A percentile compares a stretch with the other conserved stretches of the same genome.
Evolutionary conservation across 1,140 invertebrate genomes (phyloP).

Genomic region (Drosophila jambulina): DNA sequence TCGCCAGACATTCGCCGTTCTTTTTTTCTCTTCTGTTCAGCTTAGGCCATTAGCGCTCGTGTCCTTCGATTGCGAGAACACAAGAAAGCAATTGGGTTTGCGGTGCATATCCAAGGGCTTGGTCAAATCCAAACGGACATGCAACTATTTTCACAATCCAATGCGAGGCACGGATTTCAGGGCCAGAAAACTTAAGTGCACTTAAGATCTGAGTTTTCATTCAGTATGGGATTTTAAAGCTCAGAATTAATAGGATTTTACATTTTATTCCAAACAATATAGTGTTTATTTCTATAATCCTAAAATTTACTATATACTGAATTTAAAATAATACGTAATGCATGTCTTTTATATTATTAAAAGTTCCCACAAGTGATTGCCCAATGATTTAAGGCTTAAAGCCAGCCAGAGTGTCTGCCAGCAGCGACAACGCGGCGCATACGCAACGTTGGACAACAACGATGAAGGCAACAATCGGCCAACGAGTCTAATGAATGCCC

Average conservation of each 20-base stretch:
- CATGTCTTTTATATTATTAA: background rate
- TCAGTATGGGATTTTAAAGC: background rate
- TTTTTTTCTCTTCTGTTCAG: constrained; percentile 22
- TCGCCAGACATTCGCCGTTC: constrained; percentile 34
- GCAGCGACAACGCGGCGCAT: constrained; percentile 40
- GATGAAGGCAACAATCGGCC: constrained; percentile 26
- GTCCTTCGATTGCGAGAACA: constrained; percentile 44
- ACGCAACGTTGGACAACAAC: constrained; percentile 37
- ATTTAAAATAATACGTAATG: background rate
- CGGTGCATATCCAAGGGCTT: constrained; percentile 20
- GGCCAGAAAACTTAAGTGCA: background rate
- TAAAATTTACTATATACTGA: background rate
- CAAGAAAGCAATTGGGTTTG: constrained; percentile 50
- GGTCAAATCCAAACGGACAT: constrained; percentile 15
- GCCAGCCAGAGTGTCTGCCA: background rate
- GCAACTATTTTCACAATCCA: constrained; percentile 1
- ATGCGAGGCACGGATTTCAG: constrained; percentile 3
- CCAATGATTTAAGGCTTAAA: constrained; percentile 21
- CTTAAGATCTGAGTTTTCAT: background rate
- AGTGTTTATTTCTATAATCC: background rate
- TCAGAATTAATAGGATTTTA: background rate
- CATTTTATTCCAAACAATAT: background rate
- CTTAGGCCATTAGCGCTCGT: constrained; percentile 45
- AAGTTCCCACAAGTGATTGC: constrained; percentile 3
- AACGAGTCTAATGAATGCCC: constrained; percentile 48